Conservation (phyloP, 2,888 invertebrate genomes). For the Drosophila lutescens region DNA sequence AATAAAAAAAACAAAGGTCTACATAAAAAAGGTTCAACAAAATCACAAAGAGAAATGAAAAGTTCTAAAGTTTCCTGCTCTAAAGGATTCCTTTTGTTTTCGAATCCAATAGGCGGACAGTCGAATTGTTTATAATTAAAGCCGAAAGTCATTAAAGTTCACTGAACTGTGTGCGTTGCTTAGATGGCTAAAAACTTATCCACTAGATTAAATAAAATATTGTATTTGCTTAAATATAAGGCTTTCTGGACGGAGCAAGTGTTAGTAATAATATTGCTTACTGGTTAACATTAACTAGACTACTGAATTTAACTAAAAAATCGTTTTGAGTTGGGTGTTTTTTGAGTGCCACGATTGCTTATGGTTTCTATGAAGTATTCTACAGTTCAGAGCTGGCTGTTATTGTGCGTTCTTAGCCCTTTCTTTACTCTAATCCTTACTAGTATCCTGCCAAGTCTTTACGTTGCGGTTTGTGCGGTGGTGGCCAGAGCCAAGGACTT, state of each 20-base stretch:
- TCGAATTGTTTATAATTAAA: conserved; percentile 37
- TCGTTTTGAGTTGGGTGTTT: conserved; percentile 43
- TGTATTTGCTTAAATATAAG: conserved; percentile 35
- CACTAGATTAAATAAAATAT: conserved; percentile 18
- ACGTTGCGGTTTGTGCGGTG: conserved; percentile 73
- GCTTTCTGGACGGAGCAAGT: conserved; percentile 71
- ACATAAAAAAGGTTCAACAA: conserved; percentile 56
- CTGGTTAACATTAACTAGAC: conserved; percentile 16
- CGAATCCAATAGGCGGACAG: conserved; percentile 17
- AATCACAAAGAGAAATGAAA: conserved; percentile 64
- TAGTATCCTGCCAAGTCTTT: conserved; percentile 55
- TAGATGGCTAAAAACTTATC: conserved; percentile 5
- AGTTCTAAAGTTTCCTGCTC: conserved; percentile 3
- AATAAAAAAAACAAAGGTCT: conserved; percentile 31
- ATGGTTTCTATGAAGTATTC: conserved; percentile 48
- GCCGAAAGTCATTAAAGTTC: conserved; percentile 40
- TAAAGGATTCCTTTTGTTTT: background rate
- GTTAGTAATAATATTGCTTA: conserved; percentile 55
- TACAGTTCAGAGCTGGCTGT: conserved; percentile 59
- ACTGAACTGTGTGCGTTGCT: conserved; percentile 30
- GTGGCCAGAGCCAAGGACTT: conserved; percentile 56
- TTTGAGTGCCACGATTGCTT: conserved; percentile 34
- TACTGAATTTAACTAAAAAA: conserved; percentile 49
- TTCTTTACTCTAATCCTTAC: background rate
- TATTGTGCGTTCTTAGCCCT: conserved; percentile 18